These are phyloP conservation scores for Piaya cayana DNA, from an alignment of 2,113 vertebrate species.

Conservation along the genomic window DNA sequence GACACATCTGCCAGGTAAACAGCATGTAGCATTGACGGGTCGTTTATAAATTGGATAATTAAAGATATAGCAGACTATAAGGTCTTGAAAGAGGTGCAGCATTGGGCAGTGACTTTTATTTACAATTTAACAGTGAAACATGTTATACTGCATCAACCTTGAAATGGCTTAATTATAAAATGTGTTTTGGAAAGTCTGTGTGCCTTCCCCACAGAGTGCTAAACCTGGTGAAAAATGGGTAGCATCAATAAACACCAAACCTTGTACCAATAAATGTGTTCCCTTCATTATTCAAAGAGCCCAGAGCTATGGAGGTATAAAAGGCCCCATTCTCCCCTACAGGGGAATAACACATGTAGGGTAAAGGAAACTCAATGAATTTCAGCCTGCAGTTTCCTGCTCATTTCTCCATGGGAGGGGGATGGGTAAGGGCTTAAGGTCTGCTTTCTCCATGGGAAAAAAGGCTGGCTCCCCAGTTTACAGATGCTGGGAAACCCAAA, in stretches of 20 bases:
- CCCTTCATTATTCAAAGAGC: conserved; percentile 73
- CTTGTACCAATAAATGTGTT: conserved; percentile 79
- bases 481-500: background rate
- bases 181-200: conserved; percentile 74
- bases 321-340: conserved; percentile 65
- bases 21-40: background rate
- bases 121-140: conserved; percentile 72
- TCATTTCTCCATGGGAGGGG: background rate
- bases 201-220: conserved; percentile 80
- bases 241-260: conserved; percentile 80
- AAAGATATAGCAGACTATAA: conserved; percentile 67
- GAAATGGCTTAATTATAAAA: conserved; percentile 79
- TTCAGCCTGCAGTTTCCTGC: conserved; percentile 24
- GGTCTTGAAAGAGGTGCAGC: conserved; percentile 42
- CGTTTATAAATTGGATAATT: conserved; percentile 76
- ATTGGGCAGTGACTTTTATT: conserved; percentile 74
- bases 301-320: conserved; percentile 50
- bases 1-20: background rate
- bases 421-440: background rate
- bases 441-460: background rate
- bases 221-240: conserved; percentile 80
- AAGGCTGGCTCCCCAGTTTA: background rate
- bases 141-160: conserved; percentile 75
- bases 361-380: conserved; percentile 42
- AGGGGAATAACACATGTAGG: conserved; percentile 54